These are phyloP conservation scores for Hanleya hanleyi DNA, from an alignment of 2,888 invertebrate species.

Conservation along the genomic window DNA sequence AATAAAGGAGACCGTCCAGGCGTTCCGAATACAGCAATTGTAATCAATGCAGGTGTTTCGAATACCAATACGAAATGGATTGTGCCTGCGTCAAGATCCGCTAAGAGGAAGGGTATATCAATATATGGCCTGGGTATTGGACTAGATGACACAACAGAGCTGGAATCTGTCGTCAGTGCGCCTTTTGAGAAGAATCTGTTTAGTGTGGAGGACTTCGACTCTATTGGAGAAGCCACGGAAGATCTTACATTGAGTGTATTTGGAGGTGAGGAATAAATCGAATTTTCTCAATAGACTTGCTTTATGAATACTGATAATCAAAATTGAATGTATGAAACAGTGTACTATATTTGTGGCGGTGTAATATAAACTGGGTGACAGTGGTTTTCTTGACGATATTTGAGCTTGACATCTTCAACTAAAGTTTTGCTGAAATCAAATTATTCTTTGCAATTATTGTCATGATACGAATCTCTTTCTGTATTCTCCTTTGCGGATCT, in stretches of 20 bases:
- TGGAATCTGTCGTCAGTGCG: not conserved
- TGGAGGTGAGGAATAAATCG: slow-evolving; percentile 5
- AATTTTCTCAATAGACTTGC: too few relatives aligned
- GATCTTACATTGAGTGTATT: not conserved
- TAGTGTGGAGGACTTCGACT: not conserved
- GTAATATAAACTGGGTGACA: too few relatives aligned
- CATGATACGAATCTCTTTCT: too few relatives aligned
- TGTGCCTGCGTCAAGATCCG: not conserved
- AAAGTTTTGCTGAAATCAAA: too few relatives aligned
- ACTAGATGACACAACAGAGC: not conserved
- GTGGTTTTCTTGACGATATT: too few relatives aligned
- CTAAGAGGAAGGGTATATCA: not conserved
- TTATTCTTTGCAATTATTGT: too few relatives aligned
- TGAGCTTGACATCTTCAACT: too few relatives aligned
- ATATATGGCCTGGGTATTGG: not conserved
- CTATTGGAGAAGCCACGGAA: not conserved
- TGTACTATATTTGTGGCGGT: too few relatives aligned
- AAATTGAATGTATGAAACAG: too few relatives aligned
- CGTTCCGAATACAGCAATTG: not conserved
- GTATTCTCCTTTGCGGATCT: too few relatives aligned
- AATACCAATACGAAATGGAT: not conserved
- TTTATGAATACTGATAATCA: too few relatives aligned
- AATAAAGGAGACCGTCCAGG: not conserved
- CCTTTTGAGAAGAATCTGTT: not conserved
- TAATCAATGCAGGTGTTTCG: not conserved